Conservation (phyloP, 2,888 invertebrate genomes). For the Chymomyza amoena region DNA sequence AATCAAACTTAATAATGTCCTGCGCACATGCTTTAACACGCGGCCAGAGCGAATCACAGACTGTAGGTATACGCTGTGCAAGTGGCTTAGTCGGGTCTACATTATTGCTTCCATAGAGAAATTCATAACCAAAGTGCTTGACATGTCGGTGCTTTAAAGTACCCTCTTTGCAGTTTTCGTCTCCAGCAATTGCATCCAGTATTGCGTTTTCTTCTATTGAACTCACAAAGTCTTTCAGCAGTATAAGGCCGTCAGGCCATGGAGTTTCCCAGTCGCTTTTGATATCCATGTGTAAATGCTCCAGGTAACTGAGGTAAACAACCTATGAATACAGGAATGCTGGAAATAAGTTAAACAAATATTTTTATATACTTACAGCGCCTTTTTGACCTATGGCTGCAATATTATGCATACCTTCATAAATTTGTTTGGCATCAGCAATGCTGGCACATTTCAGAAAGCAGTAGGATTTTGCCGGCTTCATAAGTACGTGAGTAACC, state of each 20-base stretch:
- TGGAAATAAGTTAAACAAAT: not conserved
- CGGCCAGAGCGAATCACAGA: conserved; percentile 84
- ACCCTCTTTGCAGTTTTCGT: conserved; percentile 36
- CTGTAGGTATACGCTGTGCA: conserved; percentile 83
- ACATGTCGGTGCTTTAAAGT: conserved; percentile 90
- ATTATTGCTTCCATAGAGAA: conserved; percentile 91
- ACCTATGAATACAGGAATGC: not conserved
- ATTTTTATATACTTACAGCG: conserved; percentile 75
- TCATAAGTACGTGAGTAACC: conserved; percentile 83
- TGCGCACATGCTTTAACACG: conserved; percentile 63
- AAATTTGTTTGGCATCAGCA: conserved; percentile 81
- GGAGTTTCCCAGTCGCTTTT: conserved; percentile 74
- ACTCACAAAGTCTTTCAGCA: conserved; percentile 86
- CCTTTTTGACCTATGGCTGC: conserved; percentile 81
- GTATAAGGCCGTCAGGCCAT: conserved; percentile 84
- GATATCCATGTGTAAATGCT: conserved; percentile 36
- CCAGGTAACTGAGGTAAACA: conserved; percentile 82
- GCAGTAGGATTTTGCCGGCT: conserved; percentile 89
- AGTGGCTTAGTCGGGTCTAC: conserved; percentile 87
- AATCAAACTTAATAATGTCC: conserved; percentile 67
- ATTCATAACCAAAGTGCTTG: conserved; percentile 95
- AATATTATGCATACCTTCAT: conserved; percentile 82
- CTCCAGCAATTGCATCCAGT: conserved; percentile 82
- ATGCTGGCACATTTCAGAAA: conserved; percentile 83
- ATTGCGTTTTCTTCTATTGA: conserved; percentile 84